These are phyloP conservation scores for Cylindroiulus punctatus DNA, from an alignment of 2,888 invertebrate species.

Conservation along the genomic window DNA sequence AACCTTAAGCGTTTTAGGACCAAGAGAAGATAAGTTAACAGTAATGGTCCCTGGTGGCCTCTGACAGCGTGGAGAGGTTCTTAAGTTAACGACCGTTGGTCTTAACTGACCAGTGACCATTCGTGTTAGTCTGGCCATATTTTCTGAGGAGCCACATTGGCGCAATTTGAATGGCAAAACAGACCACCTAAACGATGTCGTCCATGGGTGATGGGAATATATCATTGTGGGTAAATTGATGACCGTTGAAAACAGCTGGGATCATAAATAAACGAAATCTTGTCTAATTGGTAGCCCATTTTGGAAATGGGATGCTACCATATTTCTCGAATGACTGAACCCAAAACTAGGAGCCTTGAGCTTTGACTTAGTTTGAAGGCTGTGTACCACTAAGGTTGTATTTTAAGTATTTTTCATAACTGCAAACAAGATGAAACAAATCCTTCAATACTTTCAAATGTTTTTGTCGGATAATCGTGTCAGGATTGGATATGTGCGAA, in stretches of 20 bases:
- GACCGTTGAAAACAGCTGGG: slow-evolving; percentile 24
- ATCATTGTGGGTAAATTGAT: slow-evolving; percentile 18
- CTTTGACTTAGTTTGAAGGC: slow-evolving; percentile 43
- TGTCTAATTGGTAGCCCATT: neutral
- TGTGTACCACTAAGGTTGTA: neutral
- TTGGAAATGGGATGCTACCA: neutral
- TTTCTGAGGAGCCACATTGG: neutral
- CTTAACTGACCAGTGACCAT: slow-evolving; percentile 19
- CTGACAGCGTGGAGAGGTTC: neutral
- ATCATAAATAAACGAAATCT: neutral
- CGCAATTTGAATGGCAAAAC: slow-evolving; percentile 27
- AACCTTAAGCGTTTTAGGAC: slow-evolving; percentile 9
- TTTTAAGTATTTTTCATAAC: neutral
- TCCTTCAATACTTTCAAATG: neutral
- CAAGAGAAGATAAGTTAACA: neutral
- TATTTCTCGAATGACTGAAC: neutral
- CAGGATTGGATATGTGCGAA: too few species aligned
- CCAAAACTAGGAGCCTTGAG: slow-evolving; percentile 15
- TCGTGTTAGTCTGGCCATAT: neutral
- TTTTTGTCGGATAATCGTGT: slow-evolving; percentile 13
- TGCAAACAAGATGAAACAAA: neutral
- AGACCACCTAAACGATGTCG: slow-evolving; percentile 36
- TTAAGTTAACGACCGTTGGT: neutral
- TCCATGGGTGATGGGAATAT: neutral
- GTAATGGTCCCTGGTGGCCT: neutral